Conservation (phyloP, 2,797 vertebrate species). For the Mus minutoides region DNA sequence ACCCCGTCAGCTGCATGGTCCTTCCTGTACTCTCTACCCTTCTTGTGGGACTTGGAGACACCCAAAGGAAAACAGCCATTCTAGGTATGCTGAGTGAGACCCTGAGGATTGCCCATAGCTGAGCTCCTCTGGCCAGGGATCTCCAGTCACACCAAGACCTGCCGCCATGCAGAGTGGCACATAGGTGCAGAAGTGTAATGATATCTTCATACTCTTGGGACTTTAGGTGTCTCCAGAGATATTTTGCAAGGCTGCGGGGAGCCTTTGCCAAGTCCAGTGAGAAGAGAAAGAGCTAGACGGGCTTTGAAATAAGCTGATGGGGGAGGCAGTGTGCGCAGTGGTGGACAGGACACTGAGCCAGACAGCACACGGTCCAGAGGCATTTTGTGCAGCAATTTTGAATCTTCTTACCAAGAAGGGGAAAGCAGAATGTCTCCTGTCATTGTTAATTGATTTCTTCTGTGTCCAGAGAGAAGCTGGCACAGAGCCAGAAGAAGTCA, state of each 20-base stretch:
- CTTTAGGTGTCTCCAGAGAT: background rate
- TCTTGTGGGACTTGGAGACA: background rate
- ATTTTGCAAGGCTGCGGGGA: background rate
- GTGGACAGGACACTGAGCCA: background rate
- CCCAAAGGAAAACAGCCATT: background rate
- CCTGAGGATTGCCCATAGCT: background rate
- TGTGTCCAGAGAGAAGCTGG: constrained; percentile 73
- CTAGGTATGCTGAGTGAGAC: background rate
- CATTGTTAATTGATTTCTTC: constrained; percentile 84
- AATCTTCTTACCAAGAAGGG: constrained; percentile 68
- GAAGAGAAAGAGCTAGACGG: background rate
- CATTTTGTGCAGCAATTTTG: constrained; percentile 51
- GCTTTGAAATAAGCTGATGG: constrained; percentile 46
- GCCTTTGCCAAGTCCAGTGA: background rate
- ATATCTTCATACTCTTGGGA: background rate
- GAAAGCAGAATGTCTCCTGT: constrained; percentile 67
- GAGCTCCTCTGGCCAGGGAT: rapidly evolving
- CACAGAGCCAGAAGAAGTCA: constrained; percentile 73
- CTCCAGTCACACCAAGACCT: background rate
- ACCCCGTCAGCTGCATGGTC: background rate
- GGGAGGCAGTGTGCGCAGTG: background rate
- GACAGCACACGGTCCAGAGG: background rate
- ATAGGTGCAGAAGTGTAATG: background rate
- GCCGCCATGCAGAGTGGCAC: background rate
- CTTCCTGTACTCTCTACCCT: background rate